Base-by-base conservation (phyloP, 2,797 vertebrate species). In the Chelon labrosus region DNA sequence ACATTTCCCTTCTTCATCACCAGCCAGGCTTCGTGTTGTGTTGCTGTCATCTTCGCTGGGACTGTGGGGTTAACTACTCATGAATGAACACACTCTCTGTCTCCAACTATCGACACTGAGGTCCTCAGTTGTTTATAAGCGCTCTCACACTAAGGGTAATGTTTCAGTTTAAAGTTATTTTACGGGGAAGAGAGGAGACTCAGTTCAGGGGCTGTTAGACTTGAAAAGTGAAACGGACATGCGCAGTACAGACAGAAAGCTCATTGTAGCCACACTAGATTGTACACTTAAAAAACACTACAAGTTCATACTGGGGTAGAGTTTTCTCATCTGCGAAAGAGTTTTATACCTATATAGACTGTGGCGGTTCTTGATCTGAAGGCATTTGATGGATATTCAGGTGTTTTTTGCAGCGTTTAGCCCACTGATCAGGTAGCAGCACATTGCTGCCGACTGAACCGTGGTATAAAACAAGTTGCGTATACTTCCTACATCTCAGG, bases 191-290 rank as follows among this genome's bases (percentile, higher is more conserved):
- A 77, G 49, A 56, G 68, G n/a, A 79, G 79, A 89, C 64, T 75
- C 79, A 57, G 68, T 83, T 81, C 70, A 57, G 76, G 66, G 75
- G 77, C 76, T 90, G 71, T 73, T 49, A 31, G 71, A 86, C 75
- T 88, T 83, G 73, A 69, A 91, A 89, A 90, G 91, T 92, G 85
- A 86, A 90, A 89, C 85, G 77, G 85, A 87, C 93, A 94, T 94
- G 93, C 93, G 92, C 93, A 92, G 87, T 91, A 60, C 16, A 20
- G 47, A 27, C 87, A 54, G 57, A 82, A 35, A 68, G 67, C n/a
- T 65, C 70, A 19, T 27, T 31, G 60, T 49, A 65, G 84, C 62
- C 41, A 39, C 38, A 51, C 71, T 41, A 38, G 4, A 12, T 71
- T 19, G 22, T 10, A 22, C 52, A 52, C 63, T 50, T 20, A 2